phyloP scores from a whole-genome alignment of 2,797 vertebrate genomes.

The Fringilla coelebs region DNA sequence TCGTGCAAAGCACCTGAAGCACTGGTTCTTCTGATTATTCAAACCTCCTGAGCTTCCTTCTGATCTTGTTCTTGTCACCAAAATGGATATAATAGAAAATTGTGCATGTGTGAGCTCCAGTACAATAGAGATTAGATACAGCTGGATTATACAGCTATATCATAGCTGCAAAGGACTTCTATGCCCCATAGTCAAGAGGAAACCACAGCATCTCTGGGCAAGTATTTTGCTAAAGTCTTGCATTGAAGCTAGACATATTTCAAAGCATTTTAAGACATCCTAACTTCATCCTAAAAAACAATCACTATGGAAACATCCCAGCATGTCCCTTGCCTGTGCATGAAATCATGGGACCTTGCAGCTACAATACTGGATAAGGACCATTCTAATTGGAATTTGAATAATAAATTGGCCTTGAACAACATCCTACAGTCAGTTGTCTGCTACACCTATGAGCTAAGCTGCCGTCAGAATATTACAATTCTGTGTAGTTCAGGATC shows the following conservation, averaged over 20 bases:
- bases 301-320: not conserved
- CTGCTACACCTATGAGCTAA: not conserved
- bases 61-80: not conserved
- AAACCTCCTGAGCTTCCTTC: not conserved
- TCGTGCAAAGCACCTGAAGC: not conserved
- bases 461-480: not conserved
- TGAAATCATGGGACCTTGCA: not conserved
- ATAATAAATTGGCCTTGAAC: not conserved
- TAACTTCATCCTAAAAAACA: not conserved
- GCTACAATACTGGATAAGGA: not conserved
- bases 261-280: not conserved
- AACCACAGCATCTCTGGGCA: not conserved
- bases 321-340: not conserved
- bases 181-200: not conserved
- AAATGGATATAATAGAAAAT: not conserved
- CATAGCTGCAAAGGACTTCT: not conserved
- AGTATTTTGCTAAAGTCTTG: not conserved
- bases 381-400: not conserved
- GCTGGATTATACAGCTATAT: not conserved
- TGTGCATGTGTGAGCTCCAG: not conserved
- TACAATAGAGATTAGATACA: fast-evolving
- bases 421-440: not conserved
- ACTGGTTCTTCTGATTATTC: not conserved
- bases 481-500: not conserved
- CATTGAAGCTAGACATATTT: not conserved